A percentile compares a stretch with the other conserved stretches of the same genome.
phyloP scores from a whole-genome alignment of 1,140 invertebrate species.

The Rhyacophila brunnea region DNA sequence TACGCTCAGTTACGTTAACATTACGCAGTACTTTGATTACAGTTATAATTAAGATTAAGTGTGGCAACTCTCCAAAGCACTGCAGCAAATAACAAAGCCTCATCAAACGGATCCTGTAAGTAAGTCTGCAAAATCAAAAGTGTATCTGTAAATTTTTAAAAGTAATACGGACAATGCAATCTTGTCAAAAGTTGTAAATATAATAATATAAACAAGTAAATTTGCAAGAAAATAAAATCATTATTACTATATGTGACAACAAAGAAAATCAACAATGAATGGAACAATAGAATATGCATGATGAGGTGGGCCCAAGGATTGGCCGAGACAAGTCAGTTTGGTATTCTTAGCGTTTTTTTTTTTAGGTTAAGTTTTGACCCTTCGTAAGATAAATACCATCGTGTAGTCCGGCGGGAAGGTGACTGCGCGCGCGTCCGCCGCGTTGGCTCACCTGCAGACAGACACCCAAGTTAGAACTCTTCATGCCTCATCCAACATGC shows the following conservation, averaged over 20 bases:
- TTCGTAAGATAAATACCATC: conserved; percentile 65
- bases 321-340: conserved; percentile 56
- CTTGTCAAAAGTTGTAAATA: conserved; percentile 38
- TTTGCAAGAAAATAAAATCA: conserved; percentile 31
- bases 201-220: conserved; percentile 17
- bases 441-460: conserved; percentile 58
- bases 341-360: conserved; percentile 40
- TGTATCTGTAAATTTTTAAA: conserved; percentile 51
- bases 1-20: conserved; percentile 48
- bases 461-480: conserved; percentile 50
- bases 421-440: conserved; percentile 45
- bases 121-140: conserved; percentile 56
- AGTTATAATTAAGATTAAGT: conserved; percentile 56
- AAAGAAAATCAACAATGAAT: conserved; percentile 33
- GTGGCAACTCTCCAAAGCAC: conserved; percentile 57
- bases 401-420: conserved; percentile 55
- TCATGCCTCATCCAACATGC: conserved; percentile 52
- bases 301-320: conserved; percentile 54
- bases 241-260: conserved; percentile 21
- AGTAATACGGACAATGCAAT: conserved; percentile 55
- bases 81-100: conserved; percentile 54
- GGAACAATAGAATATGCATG: conserved; percentile 25
- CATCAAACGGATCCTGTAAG: conserved; percentile 43
- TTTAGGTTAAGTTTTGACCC: conserved; percentile 55
- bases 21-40: conserved; percentile 59